Evolutionary conservation across 2,113 vertebrate genomes (phyloP), one percentile per base, ranked within the genome.

Genomic region (Microtus richardsoni): DNA sequence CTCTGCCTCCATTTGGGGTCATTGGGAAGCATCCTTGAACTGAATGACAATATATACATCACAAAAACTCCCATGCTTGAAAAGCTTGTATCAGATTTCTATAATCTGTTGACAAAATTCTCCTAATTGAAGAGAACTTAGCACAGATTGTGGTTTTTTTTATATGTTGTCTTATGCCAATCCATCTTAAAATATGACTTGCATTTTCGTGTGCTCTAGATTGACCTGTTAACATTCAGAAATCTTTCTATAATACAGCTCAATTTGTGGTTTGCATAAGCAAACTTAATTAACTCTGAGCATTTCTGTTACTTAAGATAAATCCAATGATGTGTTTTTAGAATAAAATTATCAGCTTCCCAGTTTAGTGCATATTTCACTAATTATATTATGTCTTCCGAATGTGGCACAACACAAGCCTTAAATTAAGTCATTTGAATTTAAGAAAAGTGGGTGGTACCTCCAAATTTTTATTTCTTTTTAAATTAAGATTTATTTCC

Each of bases 231-330:
- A 91, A 73, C 93, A 93, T 92, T 94, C 84, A 91, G 82, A 97
- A 92, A 93, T 91, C 93, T 94, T 92, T 85, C 73, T 74, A 79
- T 96, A 95, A 86, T 96, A 82, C 88, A 77, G 93, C 90, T 96
- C 54, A 93, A 70, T 93, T 97, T 97, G 89, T 95, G 95, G 92
- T 96, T 96, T 97, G 89, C 80, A 79, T 95, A 95, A 95, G 91
- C 96, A 96, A 96, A 95, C 87, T 96, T 97, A 97, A 97, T 97
- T 97, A 97, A 97, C 96, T 97, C 84, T 75, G 90, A 94, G 54
- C 77, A 95, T 90, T 97, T 82, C 91, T 96, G 93, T 96, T 97
- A 93, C 93, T 97, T 97, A 78, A 96, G 96, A 96, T 97, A 96
- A 97, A 97, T 91, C 80, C 93, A 95, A 39, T 36, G 88, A 94